Conservation (phyloP, 2,113 vertebrate species). For the Rhadina sibilatrix region DNA sequence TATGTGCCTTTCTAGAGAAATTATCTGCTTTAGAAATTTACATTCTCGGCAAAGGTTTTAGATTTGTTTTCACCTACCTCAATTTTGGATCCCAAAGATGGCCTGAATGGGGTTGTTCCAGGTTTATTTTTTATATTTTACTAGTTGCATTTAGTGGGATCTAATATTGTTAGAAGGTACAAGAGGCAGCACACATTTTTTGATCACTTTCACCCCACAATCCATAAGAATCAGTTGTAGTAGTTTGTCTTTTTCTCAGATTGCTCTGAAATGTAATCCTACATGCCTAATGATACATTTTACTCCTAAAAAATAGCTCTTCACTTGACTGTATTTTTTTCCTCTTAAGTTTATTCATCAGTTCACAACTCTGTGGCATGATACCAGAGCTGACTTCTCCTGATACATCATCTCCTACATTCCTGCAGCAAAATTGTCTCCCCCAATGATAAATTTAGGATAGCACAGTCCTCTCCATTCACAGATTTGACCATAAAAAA, state of each 20-base stretch:
- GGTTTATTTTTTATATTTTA: neutral
- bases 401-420: fast-evolving
- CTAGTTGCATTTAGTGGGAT: neutral
- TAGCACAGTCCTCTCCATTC: neutral
- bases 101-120: neutral
- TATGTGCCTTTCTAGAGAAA: neutral
- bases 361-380: neutral
- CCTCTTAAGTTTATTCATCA: neutral
- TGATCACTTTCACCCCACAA: neutral
- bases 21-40: neutral
- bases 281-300: neutral
- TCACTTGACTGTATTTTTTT: neutral
- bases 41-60: neutral
- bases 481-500: neutral
- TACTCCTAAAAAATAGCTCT: neutral
- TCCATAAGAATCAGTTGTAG: neutral
- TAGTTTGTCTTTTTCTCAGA: neutral
- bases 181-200: neutral
- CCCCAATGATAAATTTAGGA: neutral
- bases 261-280: neutral
- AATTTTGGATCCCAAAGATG: neutral
- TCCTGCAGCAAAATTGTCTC: neutral
- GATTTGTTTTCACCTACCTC: neutral
- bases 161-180: neutral
- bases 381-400: neutral